A percentile compares a stretch with the other conserved stretches of the same genome.
Evolutionary conservation across 2,113 vertebrate genomes (phyloP).

Genomic region (Oreochromis tanganicae): DNA sequence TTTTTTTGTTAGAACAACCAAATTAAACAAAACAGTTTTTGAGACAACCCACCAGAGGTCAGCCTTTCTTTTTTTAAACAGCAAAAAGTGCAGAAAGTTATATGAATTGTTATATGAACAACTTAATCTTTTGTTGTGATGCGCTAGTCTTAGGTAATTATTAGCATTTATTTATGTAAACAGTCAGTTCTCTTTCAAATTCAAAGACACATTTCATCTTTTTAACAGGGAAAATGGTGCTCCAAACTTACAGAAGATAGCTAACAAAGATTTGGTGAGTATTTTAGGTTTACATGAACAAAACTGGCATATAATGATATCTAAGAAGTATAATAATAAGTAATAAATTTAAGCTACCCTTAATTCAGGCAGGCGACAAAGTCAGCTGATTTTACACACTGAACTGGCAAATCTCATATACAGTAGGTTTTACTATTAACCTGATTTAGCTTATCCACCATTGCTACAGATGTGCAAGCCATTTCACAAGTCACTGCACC

Average conservation of each 20-base stretch:
- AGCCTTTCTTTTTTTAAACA: not conserved
- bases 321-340: not conserved
- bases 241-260: not conserved
- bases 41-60: not conserved
- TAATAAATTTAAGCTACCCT: not conserved
- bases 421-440: too few species aligned
- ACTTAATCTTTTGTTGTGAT: not conserved
- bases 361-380: accelerated
- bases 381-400: not conserved
- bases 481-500: not conserved
- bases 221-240: not conserved
- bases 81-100: not conserved
- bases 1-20: not conserved
- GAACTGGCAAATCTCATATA: not conserved
- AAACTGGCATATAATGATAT: not conserved
- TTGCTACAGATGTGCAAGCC: not conserved
- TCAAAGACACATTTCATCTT: not conserved
- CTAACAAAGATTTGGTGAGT: conserved; percentile 45
- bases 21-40: not conserved
- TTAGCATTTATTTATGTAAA: not conserved
- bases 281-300: not conserved
- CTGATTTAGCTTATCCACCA: not conserved
- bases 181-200: not conserved
- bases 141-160: not conserved
- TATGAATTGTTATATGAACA: not conserved